A percentile compares a stretch with the other conserved stretches of the same genome.
These are phyloP conservation scores for Trachelipus rathkii DNA, from an alignment of 1,140 invertebrate genomes.

Conservation along the genomic window DNA sequence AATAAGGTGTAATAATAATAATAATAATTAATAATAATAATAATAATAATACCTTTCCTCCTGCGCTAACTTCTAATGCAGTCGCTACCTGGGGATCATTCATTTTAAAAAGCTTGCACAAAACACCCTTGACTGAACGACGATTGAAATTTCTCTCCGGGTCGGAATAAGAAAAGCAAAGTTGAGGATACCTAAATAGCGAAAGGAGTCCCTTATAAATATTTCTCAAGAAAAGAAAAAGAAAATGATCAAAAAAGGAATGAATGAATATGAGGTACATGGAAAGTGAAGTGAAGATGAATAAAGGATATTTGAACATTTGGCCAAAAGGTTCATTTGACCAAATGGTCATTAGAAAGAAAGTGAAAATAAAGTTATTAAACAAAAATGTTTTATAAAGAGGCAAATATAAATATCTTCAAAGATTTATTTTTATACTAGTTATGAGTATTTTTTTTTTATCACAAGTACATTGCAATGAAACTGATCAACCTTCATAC, in stretches of 20 bases:
- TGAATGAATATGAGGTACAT: neutral
- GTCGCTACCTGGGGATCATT: constrained; percentile 67
- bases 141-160: constrained; percentile 74
- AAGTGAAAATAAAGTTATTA: too few relatives aligned
- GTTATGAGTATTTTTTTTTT: too few relatives aligned
- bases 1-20: too few relatives aligned
- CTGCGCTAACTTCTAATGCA: constrained; percentile 80
- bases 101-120: constrained; percentile 71
- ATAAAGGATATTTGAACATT: too few relatives aligned
- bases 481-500: too few relatives aligned
- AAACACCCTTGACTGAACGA: constrained; percentile 70
- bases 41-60: constrained; percentile 66
- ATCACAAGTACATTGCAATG: too few relatives aligned
- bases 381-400: too few relatives aligned
- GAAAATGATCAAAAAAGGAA: neutral
- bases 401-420: too few relatives aligned
- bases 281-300: too few relatives aligned
- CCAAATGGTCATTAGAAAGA: too few relatives aligned
- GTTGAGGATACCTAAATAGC: constrained; percentile 60
- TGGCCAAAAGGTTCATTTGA: too few relatives aligned
- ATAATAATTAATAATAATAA: constrained; percentile 16
- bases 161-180: constrained; percentile 69
- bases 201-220: constrained; percentile 32
- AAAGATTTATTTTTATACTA: too few relatives aligned
- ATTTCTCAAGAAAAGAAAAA: constrained; percentile 17